Evolutionary conservation across 2,113 vertebrate genomes (phyloP), one percentile per base, ranked within the genome.

Genomic region (Ictalurus punctatus): DNA sequence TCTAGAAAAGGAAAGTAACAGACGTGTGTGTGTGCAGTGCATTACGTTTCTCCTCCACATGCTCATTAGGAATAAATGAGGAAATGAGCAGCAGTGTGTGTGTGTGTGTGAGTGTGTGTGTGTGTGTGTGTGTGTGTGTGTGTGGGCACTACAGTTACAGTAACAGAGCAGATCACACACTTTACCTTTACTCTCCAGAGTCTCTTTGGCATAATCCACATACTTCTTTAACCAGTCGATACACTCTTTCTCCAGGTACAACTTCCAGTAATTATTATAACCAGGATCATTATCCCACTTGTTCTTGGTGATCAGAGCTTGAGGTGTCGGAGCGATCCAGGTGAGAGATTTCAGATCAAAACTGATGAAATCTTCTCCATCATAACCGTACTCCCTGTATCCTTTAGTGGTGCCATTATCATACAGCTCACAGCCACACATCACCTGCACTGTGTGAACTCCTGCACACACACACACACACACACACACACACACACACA

Each of bases 311-410:
- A 73, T 73, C 27, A 54, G 4, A 59, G 87, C 80, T 83, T 83
- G 40, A 44, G 3, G 40, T n/a, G 0, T 6, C 4, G 37, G 34
- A 61, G 80, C 67, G 25, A 37, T 88, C 80, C 34, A 63, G 25
- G 67, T 65, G 3, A 6, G 1, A 61, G 54, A 52, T 12, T 27
- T 27, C 56, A 88, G 56, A 84, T 88, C 56, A 25, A 84, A 21
- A 34, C 81, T 84, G 48, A 88, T 16, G 27, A 76, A 88, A 59
- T 84, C 87, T 76, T 74, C 81, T 84, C 87, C 87, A 76, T 88
- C 67, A 52, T 74, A 88, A 74, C 87, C 37, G 5, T 0, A 25
- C 25, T 7, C 67, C 5, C 13, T 5, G 19, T 74, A 74, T 54
- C 67, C 80, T 44, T 37, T 37, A 27, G 2, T 34, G 5, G 25